Percentiles rank a stretch among this genome's conserved stretches.
These are phyloP conservation scores for Lepeophtheirus salmonis DNA, from an alignment of 1,140 invertebrate species.

Conservation along the genomic window DNA sequence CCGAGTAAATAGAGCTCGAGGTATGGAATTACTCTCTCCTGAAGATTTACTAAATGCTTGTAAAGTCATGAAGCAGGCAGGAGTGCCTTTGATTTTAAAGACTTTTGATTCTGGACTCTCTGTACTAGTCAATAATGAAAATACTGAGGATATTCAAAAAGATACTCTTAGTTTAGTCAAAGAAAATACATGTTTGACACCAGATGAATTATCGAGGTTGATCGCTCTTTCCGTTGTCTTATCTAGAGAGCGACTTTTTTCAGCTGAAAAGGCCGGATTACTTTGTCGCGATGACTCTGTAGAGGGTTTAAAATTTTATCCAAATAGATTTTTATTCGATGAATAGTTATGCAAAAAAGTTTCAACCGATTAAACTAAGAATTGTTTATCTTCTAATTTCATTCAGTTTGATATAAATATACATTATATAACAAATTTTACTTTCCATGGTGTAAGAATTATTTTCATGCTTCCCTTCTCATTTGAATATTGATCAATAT, in stretches of 20 bases:
- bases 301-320: slow-evolving; percentile 78
- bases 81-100: slow-evolving; percentile 44
- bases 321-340: slow-evolving; percentile 46
- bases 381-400: too few relatives aligned
- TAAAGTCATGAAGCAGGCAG: slow-evolving; percentile 38
- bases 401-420: too few relatives aligned
- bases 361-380: too few relatives aligned
- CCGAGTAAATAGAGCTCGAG: slow-evolving; percentile 72
- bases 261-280: slow-evolving; percentile 58
- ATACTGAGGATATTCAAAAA: slow-evolving; percentile 53
- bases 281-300: slow-evolving; percentile 83
- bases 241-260: slow-evolving; percentile 61
- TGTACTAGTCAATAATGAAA: slow-evolving; percentile 58
- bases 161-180: slow-evolving; percentile 47
- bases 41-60: slow-evolving; percentile 87
- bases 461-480: too few relatives aligned
- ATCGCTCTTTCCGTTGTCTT: slow-evolving; percentile 66
- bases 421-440: too few relatives aligned
- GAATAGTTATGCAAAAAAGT: too few relatives aligned
- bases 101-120: slow-evolving; percentile 75
- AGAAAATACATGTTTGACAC: slow-evolving; percentile 31
- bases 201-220: slow-evolving; percentile 61
- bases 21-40: slow-evolving; percentile 70
- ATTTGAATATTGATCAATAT: too few relatives aligned
- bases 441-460: too few relatives aligned